phyloP scores from a whole-genome alignment of 2,888 invertebrate species.

The Agrilus mali region DNA sequence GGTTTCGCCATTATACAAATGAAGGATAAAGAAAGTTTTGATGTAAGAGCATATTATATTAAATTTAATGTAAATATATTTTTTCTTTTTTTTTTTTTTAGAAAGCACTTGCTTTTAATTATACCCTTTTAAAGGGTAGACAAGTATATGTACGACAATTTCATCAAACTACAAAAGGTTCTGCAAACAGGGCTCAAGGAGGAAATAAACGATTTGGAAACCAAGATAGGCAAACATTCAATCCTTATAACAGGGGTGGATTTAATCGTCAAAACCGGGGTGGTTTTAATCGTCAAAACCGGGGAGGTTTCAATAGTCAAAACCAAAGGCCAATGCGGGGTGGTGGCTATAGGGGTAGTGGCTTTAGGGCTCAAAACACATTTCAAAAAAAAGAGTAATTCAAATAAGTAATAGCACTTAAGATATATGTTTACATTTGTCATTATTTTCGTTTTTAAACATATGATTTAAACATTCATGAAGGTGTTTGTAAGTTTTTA shows the following conservation, averaged over 20 bases:
- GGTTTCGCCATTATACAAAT: conserved; percentile 37
- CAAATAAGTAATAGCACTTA: neutral
- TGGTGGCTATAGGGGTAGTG: conserved; percentile 17
- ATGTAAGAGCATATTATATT: conserved; percentile 24
- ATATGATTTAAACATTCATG: too few relatives aligned
- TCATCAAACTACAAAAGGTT: too few relatives aligned
- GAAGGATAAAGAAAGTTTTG: conserved; percentile 28
- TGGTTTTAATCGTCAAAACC: conserved; percentile 15
- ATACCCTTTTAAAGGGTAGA: conserved; percentile 29
- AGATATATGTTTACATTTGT: too few relatives aligned
- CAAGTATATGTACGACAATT: conserved; percentile 33
- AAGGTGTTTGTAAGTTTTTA: too few relatives aligned
- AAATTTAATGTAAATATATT: neutral
- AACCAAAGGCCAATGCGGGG: conserved; percentile 21
- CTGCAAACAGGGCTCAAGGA: conserved; percentile 3
- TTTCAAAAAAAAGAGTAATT: neutral
- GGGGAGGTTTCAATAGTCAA: conserved; percentile 15
- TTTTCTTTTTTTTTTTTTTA: conserved; percentile 19
- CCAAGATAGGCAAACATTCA: conserved; percentile 28
- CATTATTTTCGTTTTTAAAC: too few relatives aligned
- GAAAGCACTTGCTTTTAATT: conserved; percentile 35
- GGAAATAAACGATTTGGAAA: conserved; percentile 28
- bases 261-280: neutral
- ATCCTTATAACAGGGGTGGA: conserved; percentile 22
- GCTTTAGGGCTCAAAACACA: neutral